phyloP scores from a whole-genome alignment of 2,888 invertebrate genomes.

The Cordilura impudica region DNA sequence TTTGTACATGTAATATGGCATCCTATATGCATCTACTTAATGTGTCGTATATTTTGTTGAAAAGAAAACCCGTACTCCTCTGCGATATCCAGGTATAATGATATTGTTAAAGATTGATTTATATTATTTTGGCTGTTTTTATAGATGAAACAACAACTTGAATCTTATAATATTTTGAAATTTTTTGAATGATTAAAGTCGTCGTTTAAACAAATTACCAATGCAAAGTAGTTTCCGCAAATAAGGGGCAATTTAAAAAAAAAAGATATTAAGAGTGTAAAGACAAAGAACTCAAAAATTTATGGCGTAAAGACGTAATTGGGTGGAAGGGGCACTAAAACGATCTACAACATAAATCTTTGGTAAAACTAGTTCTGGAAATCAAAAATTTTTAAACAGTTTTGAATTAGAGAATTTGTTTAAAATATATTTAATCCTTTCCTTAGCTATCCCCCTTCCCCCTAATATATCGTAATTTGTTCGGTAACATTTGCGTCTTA shows the following conservation, averaged over 20 bases:
- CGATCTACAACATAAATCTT: no score
- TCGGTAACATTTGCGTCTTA: no score
- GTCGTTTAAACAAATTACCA: slow-evolving; percentile 56
- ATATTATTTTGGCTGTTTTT: slow-evolving; percentile 24
- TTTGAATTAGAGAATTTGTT: no score
- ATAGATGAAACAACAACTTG: not conserved
- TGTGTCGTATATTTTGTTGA: not conserved
- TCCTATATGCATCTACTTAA: slow-evolving; percentile 37
- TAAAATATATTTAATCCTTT: no score
- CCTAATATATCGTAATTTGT: no score
- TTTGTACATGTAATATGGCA: not conserved
- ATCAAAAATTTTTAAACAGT: no score
- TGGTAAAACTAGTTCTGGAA: no score
- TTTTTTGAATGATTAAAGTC: slow-evolving; percentile 51
- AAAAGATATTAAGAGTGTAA: not conserved
- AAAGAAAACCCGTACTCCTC: not conserved
- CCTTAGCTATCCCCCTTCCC: no score
- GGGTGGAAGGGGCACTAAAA: no score
- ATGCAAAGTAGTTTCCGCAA: slow-evolving; percentile 43
- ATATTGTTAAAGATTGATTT: slow-evolving; percentile 57
- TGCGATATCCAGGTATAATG: slow-evolving; percentile 34
- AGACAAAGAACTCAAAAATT: not conserved
- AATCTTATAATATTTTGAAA: not conserved
- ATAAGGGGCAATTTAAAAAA: slow-evolving; percentile 12
- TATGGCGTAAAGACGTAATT: not conserved